Conservation (phyloP, 2,888 invertebrate genomes). For the Brachynemurus nebulosus region DNA sequence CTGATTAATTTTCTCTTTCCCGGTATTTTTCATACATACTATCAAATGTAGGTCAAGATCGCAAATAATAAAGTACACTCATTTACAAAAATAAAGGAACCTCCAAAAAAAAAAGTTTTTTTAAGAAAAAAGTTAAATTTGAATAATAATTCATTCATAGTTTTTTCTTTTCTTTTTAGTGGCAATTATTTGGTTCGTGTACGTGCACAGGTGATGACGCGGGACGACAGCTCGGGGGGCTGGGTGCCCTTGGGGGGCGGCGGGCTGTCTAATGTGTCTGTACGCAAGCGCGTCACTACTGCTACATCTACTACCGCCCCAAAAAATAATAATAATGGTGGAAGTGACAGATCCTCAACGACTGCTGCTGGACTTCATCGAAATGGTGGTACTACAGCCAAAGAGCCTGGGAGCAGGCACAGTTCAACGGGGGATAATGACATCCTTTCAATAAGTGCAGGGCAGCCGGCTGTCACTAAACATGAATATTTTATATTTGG, state of each 20-base stretch:
- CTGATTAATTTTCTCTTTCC: too few species aligned
- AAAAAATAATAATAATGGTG: constrained; percentile 21
- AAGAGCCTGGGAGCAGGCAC: constrained; percentile 3
- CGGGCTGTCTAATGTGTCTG: constrained; percentile 86
- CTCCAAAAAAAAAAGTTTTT: too few species aligned
- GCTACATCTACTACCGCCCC: constrained; percentile 26
- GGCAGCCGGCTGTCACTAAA: constrained; percentile 39
- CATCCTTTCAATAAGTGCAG: constrained; percentile 19
- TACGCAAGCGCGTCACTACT: constrained; percentile 49
- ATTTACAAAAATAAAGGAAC: too few species aligned
- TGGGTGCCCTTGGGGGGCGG: constrained; percentile 92
- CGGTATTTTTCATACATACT: too few species aligned
- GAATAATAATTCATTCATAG: too few species aligned
- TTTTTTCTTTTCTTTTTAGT: constrained; percentile 45
- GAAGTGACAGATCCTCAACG: constrained; percentile 2
- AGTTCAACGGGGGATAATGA: constrained; percentile 5
- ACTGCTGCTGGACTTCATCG: neutral
- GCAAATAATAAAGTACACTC: too few species aligned
- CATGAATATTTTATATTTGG: constrained; percentile 90
- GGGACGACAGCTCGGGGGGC: constrained; percentile 93
- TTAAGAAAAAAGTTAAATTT: too few species aligned
- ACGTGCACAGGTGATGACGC: constrained; percentile 96
- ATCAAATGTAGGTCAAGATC: too few species aligned
- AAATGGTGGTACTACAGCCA: constrained; percentile 3
- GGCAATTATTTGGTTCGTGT: constrained; percentile 87